Evolutionary conservation across 2,113 vertebrate species (phyloP).

Genomic region (Rallus limicola): DNA sequence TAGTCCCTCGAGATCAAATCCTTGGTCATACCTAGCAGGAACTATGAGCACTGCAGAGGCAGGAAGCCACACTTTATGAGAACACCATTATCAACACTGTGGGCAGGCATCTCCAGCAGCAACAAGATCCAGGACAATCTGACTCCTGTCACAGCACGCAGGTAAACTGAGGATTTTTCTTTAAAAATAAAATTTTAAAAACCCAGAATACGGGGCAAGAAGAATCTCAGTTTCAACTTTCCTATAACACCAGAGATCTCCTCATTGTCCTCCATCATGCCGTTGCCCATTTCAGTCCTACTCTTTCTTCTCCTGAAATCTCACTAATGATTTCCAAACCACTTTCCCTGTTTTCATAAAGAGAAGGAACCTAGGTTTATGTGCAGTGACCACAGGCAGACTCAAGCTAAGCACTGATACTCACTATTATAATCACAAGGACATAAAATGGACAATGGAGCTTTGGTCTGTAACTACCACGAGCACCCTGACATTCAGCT

Average conservation of each 20-base stretch:
- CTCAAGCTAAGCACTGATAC: background rate
- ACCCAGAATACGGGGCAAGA: background rate
- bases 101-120: background rate
- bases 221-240: background rate
- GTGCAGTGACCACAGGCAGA: background rate
- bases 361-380: background rate
- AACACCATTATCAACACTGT: background rate
- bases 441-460: background rate
- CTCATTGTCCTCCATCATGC: background rate
- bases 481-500: background rate
- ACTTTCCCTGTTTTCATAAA: background rate
- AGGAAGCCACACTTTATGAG: background rate
- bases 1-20: background rate
- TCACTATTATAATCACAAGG: background rate
- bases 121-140: background rate
- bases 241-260: background rate
- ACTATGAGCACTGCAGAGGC: background rate
- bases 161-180: background rate
- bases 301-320: background rate
- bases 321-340: background rate
- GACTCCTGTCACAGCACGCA: background rate
- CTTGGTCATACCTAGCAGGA: background rate
- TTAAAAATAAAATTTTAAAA: background rate
- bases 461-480: fast-evolving
- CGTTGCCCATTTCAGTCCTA: background rate